phyloP scores from a whole-genome alignment of 2,113 vertebrate species.

The Erinaceus europaeus region DNA sequence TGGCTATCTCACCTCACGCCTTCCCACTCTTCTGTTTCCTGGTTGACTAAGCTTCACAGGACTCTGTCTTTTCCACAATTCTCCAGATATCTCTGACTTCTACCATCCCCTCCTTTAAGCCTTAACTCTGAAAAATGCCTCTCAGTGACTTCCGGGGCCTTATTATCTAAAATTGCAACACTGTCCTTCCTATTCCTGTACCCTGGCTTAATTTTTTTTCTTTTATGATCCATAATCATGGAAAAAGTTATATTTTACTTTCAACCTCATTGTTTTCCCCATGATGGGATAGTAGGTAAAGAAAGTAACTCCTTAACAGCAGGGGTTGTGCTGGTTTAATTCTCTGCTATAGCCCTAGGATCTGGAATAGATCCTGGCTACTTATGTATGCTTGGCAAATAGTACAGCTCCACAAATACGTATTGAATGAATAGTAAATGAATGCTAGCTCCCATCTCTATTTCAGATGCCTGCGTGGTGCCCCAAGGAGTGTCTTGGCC shows the following conservation, averaged over 20 bases:
- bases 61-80: not conserved
- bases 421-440: not conserved
- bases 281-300: not conserved
- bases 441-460: not conserved
- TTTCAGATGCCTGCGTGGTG: not conserved
- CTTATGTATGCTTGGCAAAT: not conserved
- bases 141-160: too few relatives aligned
- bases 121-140: not conserved
- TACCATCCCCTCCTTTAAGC: not conserved
- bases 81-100: not conserved
- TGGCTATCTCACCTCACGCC: too few relatives aligned
- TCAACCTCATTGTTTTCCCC: not conserved
- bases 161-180: not conserved
- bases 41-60: not conserved
- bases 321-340: not conserved
- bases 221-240: not conserved
- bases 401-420: not conserved
- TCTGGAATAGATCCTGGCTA: not conserved
- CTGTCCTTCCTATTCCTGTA: not conserved
- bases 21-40: not conserved
- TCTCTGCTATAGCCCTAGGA: too few relatives aligned
- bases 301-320: not conserved
- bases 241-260: not conserved
- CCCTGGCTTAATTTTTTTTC: not conserved
- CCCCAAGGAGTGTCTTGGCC: not conserved